These are phyloP conservation scores for Tor tambroides DNA, from an alignment of 2,113 vertebrate species.

Conservation along the genomic window DNA sequence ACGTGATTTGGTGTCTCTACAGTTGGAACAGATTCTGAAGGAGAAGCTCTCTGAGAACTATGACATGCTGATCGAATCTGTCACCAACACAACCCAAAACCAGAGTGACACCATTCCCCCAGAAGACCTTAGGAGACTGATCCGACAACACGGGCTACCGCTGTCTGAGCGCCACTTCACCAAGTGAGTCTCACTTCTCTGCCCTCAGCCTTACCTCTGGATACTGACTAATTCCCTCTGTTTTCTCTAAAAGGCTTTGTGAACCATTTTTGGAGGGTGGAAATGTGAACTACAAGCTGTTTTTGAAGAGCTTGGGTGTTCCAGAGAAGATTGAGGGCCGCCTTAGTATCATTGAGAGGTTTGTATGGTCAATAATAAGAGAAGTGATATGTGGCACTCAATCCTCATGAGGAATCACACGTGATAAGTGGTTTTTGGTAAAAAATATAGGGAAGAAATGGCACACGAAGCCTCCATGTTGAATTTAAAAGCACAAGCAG, in stretches of 20 bases:
- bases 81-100: constrained; percentile 61
- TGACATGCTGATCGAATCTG: constrained; percentile 56
- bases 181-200: constrained; percentile 59
- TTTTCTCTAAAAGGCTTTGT: constrained; percentile 65
- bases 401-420: too few relatives aligned
- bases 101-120: constrained; percentile 49
- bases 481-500: constrained; percentile 51
- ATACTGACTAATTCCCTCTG: neutral
- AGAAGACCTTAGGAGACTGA: constrained; percentile 66
- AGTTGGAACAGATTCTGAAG: constrained; percentile 68
- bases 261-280: constrained; percentile 66
- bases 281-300: constrained; percentile 69
- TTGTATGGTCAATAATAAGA: neutral
- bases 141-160: constrained; percentile 64
- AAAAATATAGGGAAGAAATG: constrained; percentile 30
- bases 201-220: neutral
- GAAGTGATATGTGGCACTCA: neutral
- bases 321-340: constrained; percentile 40
- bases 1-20: neutral
- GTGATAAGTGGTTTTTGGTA: too few relatives aligned
- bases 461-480: neutral
- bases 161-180: constrained; percentile 66
- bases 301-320: constrained; percentile 69
- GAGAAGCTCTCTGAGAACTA: constrained; percentile 64
- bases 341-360: constrained; percentile 39